Percentiles rank a stretch among this genome's conserved stretches.
Evolutionary conservation across 2,888 invertebrate genomes (phyloP).

Genomic region (Salpingus planirostris): DNA sequence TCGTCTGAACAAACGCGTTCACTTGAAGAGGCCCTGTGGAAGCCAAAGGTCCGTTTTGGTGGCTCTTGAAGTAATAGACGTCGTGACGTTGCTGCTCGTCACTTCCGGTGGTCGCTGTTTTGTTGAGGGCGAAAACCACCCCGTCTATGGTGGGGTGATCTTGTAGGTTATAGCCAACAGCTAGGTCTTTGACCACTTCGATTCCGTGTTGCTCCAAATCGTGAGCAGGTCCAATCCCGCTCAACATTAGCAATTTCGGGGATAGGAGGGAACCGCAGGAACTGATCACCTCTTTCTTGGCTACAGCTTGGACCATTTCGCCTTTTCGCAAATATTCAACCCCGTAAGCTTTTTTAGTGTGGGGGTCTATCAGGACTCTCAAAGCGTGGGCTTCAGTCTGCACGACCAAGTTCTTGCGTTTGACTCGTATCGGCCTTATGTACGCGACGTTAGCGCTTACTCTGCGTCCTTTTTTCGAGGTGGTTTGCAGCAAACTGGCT

Average conservation of each 20-base stretch:
- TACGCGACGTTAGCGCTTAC: slow-evolving; percentile 56
- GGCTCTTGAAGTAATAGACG: slow-evolving; percentile 40
- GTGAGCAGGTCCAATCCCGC: slow-evolving; percentile 55
- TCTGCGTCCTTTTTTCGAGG: slow-evolving; percentile 51
- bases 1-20: slow-evolving; percentile 54
- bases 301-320: slow-evolving; percentile 40
- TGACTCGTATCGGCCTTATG: slow-evolving; percentile 54
- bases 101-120: slow-evolving; percentile 44
- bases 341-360: slow-evolving; percentile 45
- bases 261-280: slow-evolving; percentile 54
- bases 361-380: slow-evolving; percentile 50
- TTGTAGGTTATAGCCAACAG: slow-evolving; percentile 66
- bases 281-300: slow-evolving; percentile 53
- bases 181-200: slow-evolving; percentile 52
- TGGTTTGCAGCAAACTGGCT: slow-evolving; percentile 54
- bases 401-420: slow-evolving; percentile 45
- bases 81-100: slow-evolving; percentile 38
- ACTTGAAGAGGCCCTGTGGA: slow-evolving; percentile 48
- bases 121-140: slow-evolving; percentile 48
- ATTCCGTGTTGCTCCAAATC: slow-evolving; percentile 47
- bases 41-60: slow-evolving; percentile 46
- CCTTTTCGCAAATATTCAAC: slow-evolving; percentile 47
- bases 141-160: slow-evolving; percentile 63
- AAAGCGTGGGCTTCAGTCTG: slow-evolving; percentile 47
- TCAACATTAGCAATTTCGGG: slow-evolving; percentile 55